Evolutionary conservation across 2,888 invertebrate genomes (phyloP).

Genomic region (Tricholauxania praeusta): DNA sequence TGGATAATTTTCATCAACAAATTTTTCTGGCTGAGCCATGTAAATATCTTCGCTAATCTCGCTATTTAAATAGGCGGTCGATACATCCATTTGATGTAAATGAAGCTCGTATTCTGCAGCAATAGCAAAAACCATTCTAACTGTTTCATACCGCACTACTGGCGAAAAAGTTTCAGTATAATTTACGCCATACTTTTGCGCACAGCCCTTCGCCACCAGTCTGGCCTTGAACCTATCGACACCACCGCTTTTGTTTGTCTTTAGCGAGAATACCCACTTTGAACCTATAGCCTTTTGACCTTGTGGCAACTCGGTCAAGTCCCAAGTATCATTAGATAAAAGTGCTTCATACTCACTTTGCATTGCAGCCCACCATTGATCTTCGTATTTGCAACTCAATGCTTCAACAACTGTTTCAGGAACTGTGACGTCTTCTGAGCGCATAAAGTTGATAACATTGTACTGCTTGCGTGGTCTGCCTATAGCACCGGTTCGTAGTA

Average conservation of each 20-base stretch:
- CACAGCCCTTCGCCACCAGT: slow-evolving; percentile 46
- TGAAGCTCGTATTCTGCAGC: slow-evolving; percentile 35
- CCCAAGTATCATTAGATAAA: slow-evolving; percentile 35
- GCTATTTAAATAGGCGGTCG: slow-evolving; percentile 34
- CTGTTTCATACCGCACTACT: slow-evolving; percentile 31
- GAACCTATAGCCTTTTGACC: slow-evolving; percentile 37
- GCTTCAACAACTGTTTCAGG: slow-evolving; percentile 22
- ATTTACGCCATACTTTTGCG: too few species aligned
- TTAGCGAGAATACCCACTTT: slow-evolving; percentile 43
- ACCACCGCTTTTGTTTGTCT: slow-evolving; percentile 36
- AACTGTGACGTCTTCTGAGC: not conserved
- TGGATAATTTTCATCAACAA: slow-evolving; percentile 13
- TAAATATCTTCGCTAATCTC: slow-evolving; percentile 9
- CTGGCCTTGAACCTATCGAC: slow-evolving; percentile 43
- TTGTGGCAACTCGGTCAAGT: slow-evolving; percentile 35
- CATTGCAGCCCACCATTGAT: slow-evolving; percentile 30
- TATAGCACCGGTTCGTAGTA: too few species aligned
- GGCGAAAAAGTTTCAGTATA: slow-evolving; percentile 38
- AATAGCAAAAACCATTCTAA: slow-evolving; percentile 32
- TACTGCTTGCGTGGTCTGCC: slow-evolving; percentile 9
- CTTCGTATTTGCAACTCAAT: not conserved
- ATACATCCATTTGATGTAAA: slow-evolving; percentile 37
- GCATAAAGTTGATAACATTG: slow-evolving; percentile 26
- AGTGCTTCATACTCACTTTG: slow-evolving; percentile 24
- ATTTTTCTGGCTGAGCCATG: slow-evolving; percentile 40